Evolutionary conservation across 2,888 invertebrate species (phyloP).

Genomic region (Limnephilus rhombicus): DNA sequence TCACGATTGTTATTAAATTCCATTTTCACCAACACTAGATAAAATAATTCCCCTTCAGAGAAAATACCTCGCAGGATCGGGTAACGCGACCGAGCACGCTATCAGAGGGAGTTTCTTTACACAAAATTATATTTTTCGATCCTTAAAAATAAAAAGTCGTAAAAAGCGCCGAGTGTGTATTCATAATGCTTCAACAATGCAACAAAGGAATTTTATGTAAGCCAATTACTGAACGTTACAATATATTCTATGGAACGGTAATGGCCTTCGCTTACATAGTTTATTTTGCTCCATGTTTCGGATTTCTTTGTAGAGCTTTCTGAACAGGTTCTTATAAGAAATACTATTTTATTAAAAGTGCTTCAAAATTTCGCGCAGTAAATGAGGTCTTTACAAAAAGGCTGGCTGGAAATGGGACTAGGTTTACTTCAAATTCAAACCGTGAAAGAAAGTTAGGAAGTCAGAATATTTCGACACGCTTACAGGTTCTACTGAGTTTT

Average conservation of each 20-base stretch:
- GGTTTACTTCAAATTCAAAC: not conserved
- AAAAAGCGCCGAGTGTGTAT: not conserved
- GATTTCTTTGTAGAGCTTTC: not conserved
- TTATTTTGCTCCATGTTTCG: not conserved
- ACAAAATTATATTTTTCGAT: not conserved
- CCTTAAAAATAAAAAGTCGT: not conserved
- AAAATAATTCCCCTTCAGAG: not conserved
- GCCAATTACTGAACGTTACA: not conserved
- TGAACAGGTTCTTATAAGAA: not conserved
- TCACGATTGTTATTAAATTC: not conserved
- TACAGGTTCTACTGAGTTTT: not conserved
- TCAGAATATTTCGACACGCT: not conserved
- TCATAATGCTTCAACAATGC: conserved; percentile 5
- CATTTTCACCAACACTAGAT: not conserved
- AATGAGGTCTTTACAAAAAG: not conserved
- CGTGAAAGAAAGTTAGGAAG: not conserved
- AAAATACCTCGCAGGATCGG: not conserved
- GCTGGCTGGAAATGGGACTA: not conserved
- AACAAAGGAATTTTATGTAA: conserved; percentile 14
- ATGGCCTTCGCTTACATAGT: not conserved
- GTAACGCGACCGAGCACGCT: not conserved
- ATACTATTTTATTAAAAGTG: not conserved
- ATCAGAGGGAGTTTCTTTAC: not conserved
- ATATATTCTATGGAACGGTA: not conserved
- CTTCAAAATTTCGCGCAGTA: not conserved